Percentiles rank a stretch among this genome's conserved stretches.
Evolutionary conservation across 2,113 vertebrate genomes (phyloP).

Genomic region (Dolichallabes microphthalmus): DNA sequence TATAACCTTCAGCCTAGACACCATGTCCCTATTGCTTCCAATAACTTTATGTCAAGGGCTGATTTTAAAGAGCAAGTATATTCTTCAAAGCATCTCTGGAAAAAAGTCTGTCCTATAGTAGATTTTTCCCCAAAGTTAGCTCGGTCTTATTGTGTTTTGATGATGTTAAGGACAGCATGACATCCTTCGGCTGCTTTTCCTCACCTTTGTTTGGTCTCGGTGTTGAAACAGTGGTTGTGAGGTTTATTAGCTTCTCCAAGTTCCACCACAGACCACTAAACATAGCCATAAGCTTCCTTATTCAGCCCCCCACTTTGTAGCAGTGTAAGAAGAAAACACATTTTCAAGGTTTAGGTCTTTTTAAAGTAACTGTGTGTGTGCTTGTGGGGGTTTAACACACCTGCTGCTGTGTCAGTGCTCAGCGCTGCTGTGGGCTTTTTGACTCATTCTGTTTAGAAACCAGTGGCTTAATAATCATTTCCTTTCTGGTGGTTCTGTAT

Average conservation of each 20-base stretch:
- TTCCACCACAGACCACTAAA: conserved; percentile 61
- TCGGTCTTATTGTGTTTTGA: neutral
- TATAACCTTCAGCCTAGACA: neutral
- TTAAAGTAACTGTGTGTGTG: neutral
- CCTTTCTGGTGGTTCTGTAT: neutral
- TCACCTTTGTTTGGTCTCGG: conserved; percentile 28
- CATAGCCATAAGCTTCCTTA: conserved; percentile 48
- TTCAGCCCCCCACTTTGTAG: conserved; percentile 50
- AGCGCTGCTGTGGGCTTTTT: neutral
- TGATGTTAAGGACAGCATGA: conserved; percentile 30
- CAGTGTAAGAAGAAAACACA: neutral
- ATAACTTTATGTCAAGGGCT: neutral
- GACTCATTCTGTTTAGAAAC: neutral
- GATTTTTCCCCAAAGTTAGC: neutral
- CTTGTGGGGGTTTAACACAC: neutral
- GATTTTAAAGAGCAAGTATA: neutral
- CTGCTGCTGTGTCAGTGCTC: neutral
- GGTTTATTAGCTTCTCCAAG: conserved; percentile 40
- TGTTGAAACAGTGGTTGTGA: neutral
- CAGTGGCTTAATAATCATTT: neutral
- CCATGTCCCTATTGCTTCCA: neutral
- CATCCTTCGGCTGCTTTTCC: neutral
- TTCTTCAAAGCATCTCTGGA: neutral
- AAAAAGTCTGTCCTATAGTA: conserved; percentile 8
- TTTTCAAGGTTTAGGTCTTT: neutral